Percentiles rank a stretch among this genome's conserved stretches.
Conservation (phyloP, 2,113 vertebrate genomes). For the Coturnix japonica region DNA sequence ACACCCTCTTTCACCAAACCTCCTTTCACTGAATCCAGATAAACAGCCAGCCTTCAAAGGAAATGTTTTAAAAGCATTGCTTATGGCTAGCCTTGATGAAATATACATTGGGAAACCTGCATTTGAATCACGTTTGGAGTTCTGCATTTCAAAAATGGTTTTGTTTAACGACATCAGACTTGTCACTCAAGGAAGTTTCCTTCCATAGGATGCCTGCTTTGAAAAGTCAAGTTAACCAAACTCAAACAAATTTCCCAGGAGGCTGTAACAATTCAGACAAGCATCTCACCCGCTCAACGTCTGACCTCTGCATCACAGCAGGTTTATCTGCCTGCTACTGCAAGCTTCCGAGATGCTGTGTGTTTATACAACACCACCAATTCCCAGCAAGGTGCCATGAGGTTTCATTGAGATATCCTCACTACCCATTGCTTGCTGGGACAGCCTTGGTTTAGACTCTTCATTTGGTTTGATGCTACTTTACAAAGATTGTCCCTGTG, state of each 20-base stretch:
- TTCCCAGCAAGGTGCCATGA: background rate
- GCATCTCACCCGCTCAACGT: rapidly evolving
- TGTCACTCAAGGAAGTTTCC: constrained; percentile 50
- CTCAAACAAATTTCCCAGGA: constrained; percentile 57
- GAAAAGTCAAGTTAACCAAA: constrained; percentile 56
- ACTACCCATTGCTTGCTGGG: background rate
- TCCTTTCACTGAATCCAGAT: constrained; percentile 43
- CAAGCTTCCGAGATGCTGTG: background rate
- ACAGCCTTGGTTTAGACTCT: background rate
- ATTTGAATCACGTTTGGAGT: constrained; percentile 45
- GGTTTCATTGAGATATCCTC: background rate
- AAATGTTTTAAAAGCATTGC: constrained; percentile 24
- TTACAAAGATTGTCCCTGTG: background rate
- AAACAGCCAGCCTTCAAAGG: constrained; percentile 49
- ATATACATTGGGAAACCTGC: constrained; percentile 55
- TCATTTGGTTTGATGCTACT: background rate
- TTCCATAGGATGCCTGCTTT: constrained; percentile 50
- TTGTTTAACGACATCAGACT: constrained; percentile 39
- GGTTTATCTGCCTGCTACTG: background rate
- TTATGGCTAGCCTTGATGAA: constrained; percentile 53
- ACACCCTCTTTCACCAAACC: constrained; percentile 76
- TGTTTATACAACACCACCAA: background rate
- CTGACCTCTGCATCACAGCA: background rate
- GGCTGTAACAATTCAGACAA: background rate
- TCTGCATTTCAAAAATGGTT: constrained; percentile 45